phyloP scores from a whole-genome alignment of 2,797 vertebrate species.

The Phrynocephalus forsythii region DNA sequence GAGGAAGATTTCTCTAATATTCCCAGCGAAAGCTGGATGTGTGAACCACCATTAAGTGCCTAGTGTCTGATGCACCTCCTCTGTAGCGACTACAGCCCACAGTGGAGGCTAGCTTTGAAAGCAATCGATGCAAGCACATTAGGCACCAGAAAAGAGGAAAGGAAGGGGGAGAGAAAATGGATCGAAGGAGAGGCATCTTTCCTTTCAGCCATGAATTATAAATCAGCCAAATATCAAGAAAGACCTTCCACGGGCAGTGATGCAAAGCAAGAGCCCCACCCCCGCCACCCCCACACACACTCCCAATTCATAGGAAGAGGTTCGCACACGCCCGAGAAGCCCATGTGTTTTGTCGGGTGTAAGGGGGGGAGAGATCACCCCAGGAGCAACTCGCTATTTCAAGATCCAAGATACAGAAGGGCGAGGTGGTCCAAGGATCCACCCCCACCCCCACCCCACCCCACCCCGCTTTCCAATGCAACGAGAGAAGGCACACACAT shows the following conservation, averaged over 20 bases:
- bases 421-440: conserved; percentile 3
- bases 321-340: conserved; percentile 49
- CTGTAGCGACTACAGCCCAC: conserved; percentile 65
- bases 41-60: conserved; percentile 40
- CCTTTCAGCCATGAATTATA: conserved; percentile 80
- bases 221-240: conserved; percentile 66
- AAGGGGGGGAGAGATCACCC: no score
- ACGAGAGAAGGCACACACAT: conserved; percentile 32
- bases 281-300: neutral
- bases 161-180: conserved; percentile 59
- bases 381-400: neutral
- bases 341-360: conserved; percentile 28
- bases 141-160: conserved; percentile 63
- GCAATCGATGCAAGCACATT: conserved; percentile 74
- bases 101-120: conserved; percentile 59
- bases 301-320: no score
- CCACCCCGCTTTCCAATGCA: conserved; percentile 12
- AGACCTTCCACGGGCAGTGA: conserved; percentile 47
- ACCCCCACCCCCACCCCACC: neutral
- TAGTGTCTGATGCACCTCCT: conserved; percentile 63
- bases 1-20: conserved; percentile 21
- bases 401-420: conserved; percentile 58
- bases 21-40: conserved; percentile 38
- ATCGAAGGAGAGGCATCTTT: conserved; percentile 65
- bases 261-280: conserved; percentile 33